Conservation (phyloP, 2,797 vertebrate genomes). For the Masticophis lateralis region DNA sequence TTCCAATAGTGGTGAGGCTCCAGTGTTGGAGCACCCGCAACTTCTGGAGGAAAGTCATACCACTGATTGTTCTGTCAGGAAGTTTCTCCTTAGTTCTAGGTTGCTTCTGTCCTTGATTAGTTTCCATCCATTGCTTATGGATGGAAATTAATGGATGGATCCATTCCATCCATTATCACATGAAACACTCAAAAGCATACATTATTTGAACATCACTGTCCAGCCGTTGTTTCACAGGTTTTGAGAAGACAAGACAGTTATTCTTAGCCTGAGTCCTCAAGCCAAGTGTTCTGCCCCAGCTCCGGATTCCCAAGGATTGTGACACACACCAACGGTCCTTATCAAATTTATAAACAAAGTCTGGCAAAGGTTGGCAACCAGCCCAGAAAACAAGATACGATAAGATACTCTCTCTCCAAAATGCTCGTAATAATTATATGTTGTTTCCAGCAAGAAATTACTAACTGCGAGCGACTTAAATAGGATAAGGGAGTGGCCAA, state of each 20-base stretch:
- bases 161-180: neutral
- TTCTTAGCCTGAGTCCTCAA: neutral
- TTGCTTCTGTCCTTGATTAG: neutral
- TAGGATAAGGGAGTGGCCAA: too few species aligned
- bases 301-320: too few species aligned
- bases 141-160: neutral
- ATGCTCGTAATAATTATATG: too few species aligned
- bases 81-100: neutral
- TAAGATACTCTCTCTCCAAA: too few species aligned
- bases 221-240: neutral
- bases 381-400: too few species aligned
- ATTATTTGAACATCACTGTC: neutral
- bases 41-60: neutral
- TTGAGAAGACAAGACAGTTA: neutral
- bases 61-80: neutral
- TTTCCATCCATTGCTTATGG: neutral
- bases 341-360: too few species aligned
- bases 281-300: neutral
- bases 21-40: neutral
- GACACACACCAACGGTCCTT: too few species aligned
- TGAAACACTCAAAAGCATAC: neutral
- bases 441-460: too few species aligned
- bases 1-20: neutral
- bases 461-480: too few species aligned
- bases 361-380: too few species aligned